Evolutionary conservation across 1,140 invertebrate species (phyloP), one percentile per base, ranked within the genome.

Genomic region (Leptoteleia sp.): DNA sequence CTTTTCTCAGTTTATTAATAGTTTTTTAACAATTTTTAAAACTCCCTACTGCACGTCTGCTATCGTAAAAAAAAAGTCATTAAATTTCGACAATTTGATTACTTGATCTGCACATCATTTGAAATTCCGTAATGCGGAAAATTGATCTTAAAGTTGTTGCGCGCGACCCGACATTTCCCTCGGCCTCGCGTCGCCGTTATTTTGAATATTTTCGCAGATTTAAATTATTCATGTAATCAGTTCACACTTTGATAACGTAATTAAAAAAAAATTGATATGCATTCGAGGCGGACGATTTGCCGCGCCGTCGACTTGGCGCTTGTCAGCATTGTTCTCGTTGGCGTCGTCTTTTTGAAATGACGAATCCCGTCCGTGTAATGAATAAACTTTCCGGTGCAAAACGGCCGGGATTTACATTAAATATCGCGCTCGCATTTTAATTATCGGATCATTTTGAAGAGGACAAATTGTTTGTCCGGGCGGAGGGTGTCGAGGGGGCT

Each of bases 191-290:
- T 25, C 22, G 22, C 3, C 22, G 33, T 50, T 64, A 40, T 43
- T 48, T 50, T 47, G 40, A 70, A 50, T 50, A 59, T 70, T 38
- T 9, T 27, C 43, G 35, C 11, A 1, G 29, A 11, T 59, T 40
- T 72, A 72, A 72, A 72, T 72, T 72, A 72, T 72, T 72, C 68
- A 62, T 54, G 57, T 72, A 72, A 72, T 72, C 48, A 72, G 55
- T 55, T 52, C 40, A 33, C 48, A 72, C 68, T 62, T 62, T 62
- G 48, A 54, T 72, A 72, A 62, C 13, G 22, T 72, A 62, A 72
- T 72, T 72, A 72, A 71, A 52, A 68, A 59, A 72, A 72, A 43
- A 61, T 62, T 72, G 68, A 62, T 62, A 55, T 72, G 57, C 48
- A 72, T 72, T 72, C 47, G 68, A 62, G 40, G 57, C 57, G 40